Percentiles rank a stretch among this genome's conserved stretches.
Conservation (phyloP, 2,113 vertebrate genomes). For the Sciurus niger region DNA sequence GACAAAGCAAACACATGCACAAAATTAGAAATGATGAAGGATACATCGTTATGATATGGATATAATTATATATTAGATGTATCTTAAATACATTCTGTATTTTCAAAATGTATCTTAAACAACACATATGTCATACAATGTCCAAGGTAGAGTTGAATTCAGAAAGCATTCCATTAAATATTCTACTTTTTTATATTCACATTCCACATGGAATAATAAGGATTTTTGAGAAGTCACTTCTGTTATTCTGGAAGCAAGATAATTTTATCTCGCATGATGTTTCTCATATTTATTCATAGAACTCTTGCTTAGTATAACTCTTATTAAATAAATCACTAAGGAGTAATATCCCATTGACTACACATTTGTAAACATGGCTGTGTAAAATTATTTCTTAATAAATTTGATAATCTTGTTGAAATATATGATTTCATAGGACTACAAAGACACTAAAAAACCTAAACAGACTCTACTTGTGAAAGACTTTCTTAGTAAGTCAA, state of each 20-base stretch:
- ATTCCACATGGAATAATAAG: background rate
- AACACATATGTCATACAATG: background rate
- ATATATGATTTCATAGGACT: background rate
- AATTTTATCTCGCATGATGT: background rate
- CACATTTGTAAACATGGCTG: background rate
- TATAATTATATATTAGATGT: background rate
- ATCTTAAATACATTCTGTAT: background rate
- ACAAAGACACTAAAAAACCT: background rate
- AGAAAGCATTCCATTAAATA: background rate
- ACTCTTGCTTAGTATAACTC: background rate
- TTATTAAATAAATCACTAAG: background rate
- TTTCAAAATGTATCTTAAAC: background rate
- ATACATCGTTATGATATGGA: background rate
- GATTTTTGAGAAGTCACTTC: background rate
- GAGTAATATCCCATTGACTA: background rate
- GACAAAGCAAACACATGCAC: background rate
- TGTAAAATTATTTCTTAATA: background rate
- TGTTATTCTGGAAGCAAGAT: background rate
- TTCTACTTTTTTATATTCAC: background rate
- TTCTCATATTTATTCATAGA: background rate
- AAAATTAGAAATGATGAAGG: background rate
- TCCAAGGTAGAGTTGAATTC: background rate
- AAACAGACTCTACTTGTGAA: background rate
- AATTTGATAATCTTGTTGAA: constrained; percentile 10
- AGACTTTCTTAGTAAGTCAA: background rate